Evolutionary conservation across 1,140 invertebrate species (phyloP), one percentile per base, ranked within the genome.

Genomic region (Drosophila busckii): DNA sequence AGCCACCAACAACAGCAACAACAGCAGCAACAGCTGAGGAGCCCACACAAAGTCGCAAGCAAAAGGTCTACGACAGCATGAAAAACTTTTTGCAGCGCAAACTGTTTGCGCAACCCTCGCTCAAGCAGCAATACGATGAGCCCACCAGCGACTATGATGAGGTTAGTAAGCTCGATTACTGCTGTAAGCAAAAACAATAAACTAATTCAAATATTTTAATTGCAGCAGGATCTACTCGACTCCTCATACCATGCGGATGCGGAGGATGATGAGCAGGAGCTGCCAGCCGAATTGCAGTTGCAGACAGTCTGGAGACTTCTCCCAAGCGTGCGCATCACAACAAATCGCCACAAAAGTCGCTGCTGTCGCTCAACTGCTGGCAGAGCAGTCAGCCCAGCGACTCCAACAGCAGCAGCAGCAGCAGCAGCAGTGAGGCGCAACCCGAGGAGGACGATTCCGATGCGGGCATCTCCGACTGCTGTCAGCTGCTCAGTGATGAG

Each of bases 31-130:
- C 54, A 6, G 54, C 41, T 29, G 54, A 60, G 9, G 61, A 53
- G 12, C 32, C 63, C 2, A 41, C 19, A n/a, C 58, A 59, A 37
- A 83, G 76, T 64, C 76, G 75, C 65, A 83, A 70, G 2, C 75
- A 83, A 34, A 85, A 85, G 34, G 83, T 84, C 26, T 85, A 83
- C 26, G 68, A 84, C 48, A 84, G 83, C 64, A 85, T 85, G 83
- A 85, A 78, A 53, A 82, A 78, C 40, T 85, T 85, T 56, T 29
- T 85, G 68, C 68, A 76, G 4, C 63, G 76, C 44, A 85, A 85
- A 75, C 62, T 85, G 8, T 85, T 85, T 12, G 69, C 75, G 3
- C 76, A 70, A 28, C 56, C 61, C 56, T 55, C 53, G 58, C 73
- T 78, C 4, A 59, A 65, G 10, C 50, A 58, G 9, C 17, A 59